phyloP scores from a whole-genome alignment of 2,113 vertebrate genomes.

The Calyptomena viridis region DNA sequence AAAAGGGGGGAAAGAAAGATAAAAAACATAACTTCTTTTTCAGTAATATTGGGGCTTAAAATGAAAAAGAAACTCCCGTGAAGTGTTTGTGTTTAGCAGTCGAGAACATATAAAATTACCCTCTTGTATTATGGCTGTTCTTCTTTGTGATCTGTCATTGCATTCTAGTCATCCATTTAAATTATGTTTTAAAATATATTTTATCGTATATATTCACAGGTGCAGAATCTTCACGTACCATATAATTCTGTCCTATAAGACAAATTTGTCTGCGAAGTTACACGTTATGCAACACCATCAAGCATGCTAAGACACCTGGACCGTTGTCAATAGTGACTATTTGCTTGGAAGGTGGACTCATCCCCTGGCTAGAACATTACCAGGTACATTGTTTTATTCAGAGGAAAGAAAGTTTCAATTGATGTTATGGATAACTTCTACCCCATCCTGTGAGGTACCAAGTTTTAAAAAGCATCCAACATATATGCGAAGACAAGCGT shows the following conservation, averaged over 20 bases:
- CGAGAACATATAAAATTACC: background rate
- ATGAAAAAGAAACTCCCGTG: background rate
- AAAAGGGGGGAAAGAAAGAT: background rate
- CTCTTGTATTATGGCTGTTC: accelerated
- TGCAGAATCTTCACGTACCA: background rate
- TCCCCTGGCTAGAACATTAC: background rate
- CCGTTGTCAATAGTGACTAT: background rate
- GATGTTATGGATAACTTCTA: background rate
- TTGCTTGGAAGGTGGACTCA: background rate
- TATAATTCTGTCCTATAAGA: background rate
- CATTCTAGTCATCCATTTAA: background rate
- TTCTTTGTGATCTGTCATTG: background rate
- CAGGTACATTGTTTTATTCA: background rate
- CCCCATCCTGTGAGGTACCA: background rate
- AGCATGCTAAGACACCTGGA: background rate
- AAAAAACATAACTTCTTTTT: background rate
- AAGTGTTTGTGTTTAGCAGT: background rate
- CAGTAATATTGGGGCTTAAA: background rate
- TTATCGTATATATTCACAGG: background rate
- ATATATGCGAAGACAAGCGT: background rate
- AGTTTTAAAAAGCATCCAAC: background rate
- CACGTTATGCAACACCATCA: background rate
- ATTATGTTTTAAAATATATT: background rate
- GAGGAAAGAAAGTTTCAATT: background rate
- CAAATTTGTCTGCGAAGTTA: background rate